Conservation (phyloP, 1,140 invertebrate species). For the Eufriesea mexicana region DNA sequence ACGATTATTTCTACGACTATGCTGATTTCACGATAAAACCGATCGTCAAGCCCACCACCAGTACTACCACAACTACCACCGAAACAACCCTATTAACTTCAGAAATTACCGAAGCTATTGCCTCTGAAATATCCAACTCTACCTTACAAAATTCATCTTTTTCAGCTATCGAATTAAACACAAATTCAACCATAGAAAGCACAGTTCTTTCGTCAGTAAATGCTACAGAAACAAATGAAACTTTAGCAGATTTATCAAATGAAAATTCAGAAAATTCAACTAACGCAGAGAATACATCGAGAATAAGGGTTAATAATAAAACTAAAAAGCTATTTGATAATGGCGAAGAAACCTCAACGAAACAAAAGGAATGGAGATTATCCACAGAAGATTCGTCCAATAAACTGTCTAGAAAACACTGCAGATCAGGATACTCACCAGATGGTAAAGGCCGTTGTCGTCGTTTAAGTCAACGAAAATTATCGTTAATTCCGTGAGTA, state of each 20-base stretch:
- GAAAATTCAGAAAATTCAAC: neutral
- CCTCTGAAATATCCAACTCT: neutral
- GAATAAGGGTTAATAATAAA: neutral
- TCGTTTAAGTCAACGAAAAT: conserved; percentile 47
- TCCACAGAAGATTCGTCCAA: neutral
- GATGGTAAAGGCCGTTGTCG: conserved; percentile 60
- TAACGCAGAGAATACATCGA: neutral
- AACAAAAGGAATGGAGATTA: neutral
- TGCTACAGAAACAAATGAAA: neutral
- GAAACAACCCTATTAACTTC: neutral
- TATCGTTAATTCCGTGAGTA: conserved; percentile 70
- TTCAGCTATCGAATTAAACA: too few relatives aligned
- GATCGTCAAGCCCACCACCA: conserved; percentile 56
- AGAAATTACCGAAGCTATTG: neutral
- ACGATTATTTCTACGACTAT: conserved; percentile 82
- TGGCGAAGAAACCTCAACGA: neutral
- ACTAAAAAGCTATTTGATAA: neutral
- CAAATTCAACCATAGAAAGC: neutral
- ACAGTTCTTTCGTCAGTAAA: too few relatives aligned
- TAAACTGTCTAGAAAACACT: conserved; percentile 23
- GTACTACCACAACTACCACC: conserved; percentile 19
- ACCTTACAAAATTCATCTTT: conserved; percentile 9
- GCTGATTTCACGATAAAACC: conserved; percentile 81
- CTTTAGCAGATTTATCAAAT: too few relatives aligned
- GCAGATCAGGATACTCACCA: conserved; percentile 40